Evolutionary conservation across 2,888 invertebrate genomes (phyloP), one percentile per base, ranked within the genome.

Genomic region (Microdon myrmicae): DNA sequence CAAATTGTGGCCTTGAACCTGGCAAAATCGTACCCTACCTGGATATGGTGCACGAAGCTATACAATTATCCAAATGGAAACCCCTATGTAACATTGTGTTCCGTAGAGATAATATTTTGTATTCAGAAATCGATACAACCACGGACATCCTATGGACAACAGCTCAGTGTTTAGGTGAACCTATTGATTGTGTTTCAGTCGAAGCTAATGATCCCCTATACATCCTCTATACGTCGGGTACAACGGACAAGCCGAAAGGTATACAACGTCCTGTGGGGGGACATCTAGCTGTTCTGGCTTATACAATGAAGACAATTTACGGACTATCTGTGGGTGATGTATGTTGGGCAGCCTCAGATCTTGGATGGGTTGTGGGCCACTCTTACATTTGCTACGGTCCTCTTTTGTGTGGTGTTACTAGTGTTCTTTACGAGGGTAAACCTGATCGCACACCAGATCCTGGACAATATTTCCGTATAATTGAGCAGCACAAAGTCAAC

Each of bases 361-460:
- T 79, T 41, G 94, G 94, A 7, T 94, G 94, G 94, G 95, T 96
- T 0, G 95, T 96, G 1, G 96, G 96, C 0, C 95, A 94, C 74
- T 95, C 94, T 0, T 96, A 94, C 77, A 95, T 95, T 69, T 93
- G 94, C 77, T 96, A 96, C 71, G 96, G 90, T 0, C 96, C 96
- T 0, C 81, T 96, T 3, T 80, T 93, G 0, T 87, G 88, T 67
- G 92, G 94, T 0, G 77, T 75, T 29, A 94, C 94, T 0, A 89
- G 89, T 38, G 83, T 94, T 12, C 85, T 94, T 82, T 93, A 91
- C 73, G 92, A 96, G 79, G 96, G 96, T 2, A 96, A 96, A 75
- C 96, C 96, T 0, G 94, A 96, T 70, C 87, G 95, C 60, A 96
- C 96, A 0, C 96, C 96, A 0, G 92, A 96, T 79, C 90, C 95